Evolutionary conservation across 2,113 vertebrate genomes (phyloP).

Genomic region (Neofelis nebulosa): DNA sequence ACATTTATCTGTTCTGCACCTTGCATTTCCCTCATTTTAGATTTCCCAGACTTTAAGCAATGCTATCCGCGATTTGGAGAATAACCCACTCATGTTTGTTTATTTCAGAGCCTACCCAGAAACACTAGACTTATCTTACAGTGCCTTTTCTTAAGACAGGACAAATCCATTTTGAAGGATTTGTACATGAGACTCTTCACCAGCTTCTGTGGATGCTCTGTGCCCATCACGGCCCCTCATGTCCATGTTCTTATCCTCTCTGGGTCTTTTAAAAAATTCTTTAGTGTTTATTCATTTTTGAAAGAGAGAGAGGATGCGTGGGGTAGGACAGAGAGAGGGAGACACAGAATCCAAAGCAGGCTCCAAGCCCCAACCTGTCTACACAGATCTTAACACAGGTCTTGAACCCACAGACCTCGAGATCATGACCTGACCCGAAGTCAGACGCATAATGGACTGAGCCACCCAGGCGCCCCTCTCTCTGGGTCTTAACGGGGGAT

Average conservation of each 20-base stretch:
- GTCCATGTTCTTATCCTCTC: neutral
- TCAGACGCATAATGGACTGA: no score
- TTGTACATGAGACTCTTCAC: neutral
- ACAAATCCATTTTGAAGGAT: neutral
- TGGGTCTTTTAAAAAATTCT: neutral
- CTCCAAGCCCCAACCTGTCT: no score
- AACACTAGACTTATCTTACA: neutral
- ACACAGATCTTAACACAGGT: no score
- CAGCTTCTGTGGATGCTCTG: rapidly evolving
- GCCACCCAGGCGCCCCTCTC: no score
- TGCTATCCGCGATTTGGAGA: neutral
- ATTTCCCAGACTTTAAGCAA: neutral
- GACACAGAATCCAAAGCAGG: no score
- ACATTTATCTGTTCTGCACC: neutral
- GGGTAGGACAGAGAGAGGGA: no score
- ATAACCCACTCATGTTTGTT: neutral
- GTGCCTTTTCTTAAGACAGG: neutral
- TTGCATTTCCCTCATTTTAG: neutral
- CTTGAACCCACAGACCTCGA: no score
- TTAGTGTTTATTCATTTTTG: no score
- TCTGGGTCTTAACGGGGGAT: neutral
- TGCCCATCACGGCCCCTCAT: no score
- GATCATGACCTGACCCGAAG: no score
- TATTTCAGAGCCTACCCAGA: neutral
- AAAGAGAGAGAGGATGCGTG: no score